These are phyloP conservation scores for Hoplias malabaricus DNA, from an alignment of 2,113 vertebrate genomes.

Conservation along the genomic window DNA sequence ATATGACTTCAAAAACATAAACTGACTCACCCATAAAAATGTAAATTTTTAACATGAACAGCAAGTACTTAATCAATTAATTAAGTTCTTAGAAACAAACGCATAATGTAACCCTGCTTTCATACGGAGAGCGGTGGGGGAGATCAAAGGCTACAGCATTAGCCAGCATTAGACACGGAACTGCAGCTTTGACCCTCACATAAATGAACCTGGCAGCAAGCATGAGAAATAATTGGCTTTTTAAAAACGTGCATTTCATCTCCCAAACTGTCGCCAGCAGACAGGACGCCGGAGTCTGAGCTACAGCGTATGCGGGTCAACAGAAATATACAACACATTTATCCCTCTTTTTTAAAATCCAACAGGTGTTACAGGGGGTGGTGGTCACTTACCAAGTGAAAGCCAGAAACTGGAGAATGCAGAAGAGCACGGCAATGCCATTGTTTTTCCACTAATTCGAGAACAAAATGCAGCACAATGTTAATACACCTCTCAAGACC, in stretches of 20 bases:
- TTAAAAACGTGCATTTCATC: constrained; percentile 27
- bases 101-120: background rate
- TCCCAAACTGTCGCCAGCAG: constrained; percentile 7
- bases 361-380: background rate
- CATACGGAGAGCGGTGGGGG: background rate
- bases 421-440: constrained; percentile 84
- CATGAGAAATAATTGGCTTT: constrained; percentile 43
- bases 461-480: background rate
- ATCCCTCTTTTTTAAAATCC: constrained; percentile 8
- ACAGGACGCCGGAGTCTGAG: constrained; percentile 12
- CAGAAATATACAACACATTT: constrained; percentile 31
- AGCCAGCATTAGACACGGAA: background rate
- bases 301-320: constrained; percentile 18
- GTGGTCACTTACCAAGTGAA: constrained; percentile 81
- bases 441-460: constrained; percentile 77
- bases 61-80: background rate
- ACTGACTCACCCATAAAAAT: background rate
- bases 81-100: background rate
- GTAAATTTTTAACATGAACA: background rate
- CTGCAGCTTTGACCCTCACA: background rate
- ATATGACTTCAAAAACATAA: background rate
- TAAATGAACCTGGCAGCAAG: constrained; percentile 27
- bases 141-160: constrained; percentile 33
- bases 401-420: constrained; percentile 86
- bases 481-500: background rate